Evolutionary conservation across 2,797 vertebrate species (phyloP).

Genomic region (Eulemur coronatus): DNA sequence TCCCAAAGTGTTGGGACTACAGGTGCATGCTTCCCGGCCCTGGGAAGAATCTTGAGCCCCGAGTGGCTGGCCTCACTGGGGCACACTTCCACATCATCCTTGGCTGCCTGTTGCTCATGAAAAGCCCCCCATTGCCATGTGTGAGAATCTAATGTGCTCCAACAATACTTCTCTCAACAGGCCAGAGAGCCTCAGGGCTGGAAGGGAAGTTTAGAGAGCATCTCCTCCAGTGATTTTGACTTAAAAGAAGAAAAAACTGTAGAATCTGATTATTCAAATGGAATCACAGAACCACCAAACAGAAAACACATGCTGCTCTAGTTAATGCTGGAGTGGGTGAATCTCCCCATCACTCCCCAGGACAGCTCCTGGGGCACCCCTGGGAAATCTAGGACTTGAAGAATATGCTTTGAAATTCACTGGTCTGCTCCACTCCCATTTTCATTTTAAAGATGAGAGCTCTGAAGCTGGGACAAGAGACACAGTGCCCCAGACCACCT

Average conservation of each 20-base stretch:
- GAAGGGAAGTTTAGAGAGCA: background rate
- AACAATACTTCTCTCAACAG: background rate
- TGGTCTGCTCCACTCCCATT: no score
- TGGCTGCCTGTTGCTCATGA: background rate
- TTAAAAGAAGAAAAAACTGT: background rate
- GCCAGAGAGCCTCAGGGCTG: background rate
- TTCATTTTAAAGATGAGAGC: background rate
- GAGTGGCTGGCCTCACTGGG: background rate
- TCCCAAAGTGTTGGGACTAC: background rate
- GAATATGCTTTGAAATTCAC: background rate
- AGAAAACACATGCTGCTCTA: background rate
- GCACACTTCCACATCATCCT: background rate
- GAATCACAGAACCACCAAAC: background rate
- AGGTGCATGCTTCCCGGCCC: background rate
- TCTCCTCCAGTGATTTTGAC: background rate
- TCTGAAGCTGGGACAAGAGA: background rate
- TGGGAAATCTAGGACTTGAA: background rate
- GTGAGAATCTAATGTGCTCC: background rate
- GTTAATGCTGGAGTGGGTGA: background rate
- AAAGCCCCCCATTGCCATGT: background rate
- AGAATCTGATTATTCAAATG: background rate
- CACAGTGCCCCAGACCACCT: fast-evolving
- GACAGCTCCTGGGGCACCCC: background rate
- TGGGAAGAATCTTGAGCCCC: background rate
- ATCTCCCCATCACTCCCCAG: background rate